phyloP scores from a whole-genome alignment of 2,113 vertebrate species.

The Sylvietta virens region DNA sequence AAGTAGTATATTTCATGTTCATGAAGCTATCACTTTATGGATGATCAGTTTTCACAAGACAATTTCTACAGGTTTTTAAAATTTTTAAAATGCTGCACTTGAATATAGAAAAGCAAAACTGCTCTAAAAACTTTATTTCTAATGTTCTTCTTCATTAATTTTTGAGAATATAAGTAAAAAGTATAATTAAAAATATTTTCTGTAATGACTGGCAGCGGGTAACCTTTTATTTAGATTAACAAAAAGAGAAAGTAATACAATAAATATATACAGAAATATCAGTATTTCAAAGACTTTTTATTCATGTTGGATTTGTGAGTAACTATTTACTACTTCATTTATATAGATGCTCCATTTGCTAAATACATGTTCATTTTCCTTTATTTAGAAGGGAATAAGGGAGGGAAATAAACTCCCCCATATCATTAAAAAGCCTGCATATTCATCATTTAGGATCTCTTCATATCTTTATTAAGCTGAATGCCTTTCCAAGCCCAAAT shows the following conservation, averaged over 20 bases:
- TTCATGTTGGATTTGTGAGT: slow-evolving; percentile 36
- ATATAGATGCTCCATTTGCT: neutral
- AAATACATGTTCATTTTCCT: neutral
- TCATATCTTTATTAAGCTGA: slow-evolving; percentile 47
- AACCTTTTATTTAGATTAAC: slow-evolving; percentile 60
- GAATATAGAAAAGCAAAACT: neutral
- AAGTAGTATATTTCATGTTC: neutral
- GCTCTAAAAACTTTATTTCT: neutral
- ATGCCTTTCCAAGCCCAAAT: slow-evolving; percentile 63
- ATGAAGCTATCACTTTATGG: neutral
- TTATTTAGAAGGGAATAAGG: neutral
- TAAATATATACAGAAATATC: slow-evolving; percentile 35
- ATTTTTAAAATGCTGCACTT: neutral
- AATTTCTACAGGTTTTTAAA: neutral
- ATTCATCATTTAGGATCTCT: slow-evolving; percentile 18
- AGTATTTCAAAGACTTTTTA: neutral
- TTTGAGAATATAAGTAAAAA: neutral
- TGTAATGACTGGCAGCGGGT: neutral
- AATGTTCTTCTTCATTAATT: neutral
- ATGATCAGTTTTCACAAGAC: neutral
- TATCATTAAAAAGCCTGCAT: slow-evolving; percentile 2
- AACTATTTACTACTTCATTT: slow-evolving; percentile 10
- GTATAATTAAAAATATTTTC: neutral
- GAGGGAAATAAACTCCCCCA: neutral
- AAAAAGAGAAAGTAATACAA: slow-evolving; percentile 46